Base-by-base conservation (phyloP, 2,797 vertebrate genomes). In the Chelon labrosus region DNA sequence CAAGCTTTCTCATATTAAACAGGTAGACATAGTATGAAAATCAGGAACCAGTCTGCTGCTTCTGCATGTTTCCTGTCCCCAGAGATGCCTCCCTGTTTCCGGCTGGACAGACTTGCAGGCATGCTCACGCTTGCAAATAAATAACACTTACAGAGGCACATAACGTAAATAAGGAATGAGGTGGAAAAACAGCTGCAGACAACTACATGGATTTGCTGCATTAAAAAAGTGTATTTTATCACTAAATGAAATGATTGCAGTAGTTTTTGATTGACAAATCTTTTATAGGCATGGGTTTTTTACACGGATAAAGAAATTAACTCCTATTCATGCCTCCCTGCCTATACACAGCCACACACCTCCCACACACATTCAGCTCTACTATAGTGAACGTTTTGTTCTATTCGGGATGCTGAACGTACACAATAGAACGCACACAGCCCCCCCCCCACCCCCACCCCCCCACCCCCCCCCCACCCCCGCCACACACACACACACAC, bases 51-150 rank as follows among this genome's bases (percentile, higher is more conserved):
- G 56, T 63, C 65, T 82, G 84, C 82, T 88, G 80, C 80, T 83
- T 74, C 78, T 86, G 85, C 85, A 84, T 75, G 72, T 46, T 71
- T 80, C 66, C 69, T 66, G 19, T 58, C 82, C 80, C 68, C 80
- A 68, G 76, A 80, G 84, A 85, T 0, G 17, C 65, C 64, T 76
- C 8, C 14, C 64, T 64, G 22, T 59, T 70, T 84, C 74, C 78
- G 75, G 65, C 70, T 71, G 64, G 54, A 53, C 75, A 39, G 72
- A 56, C 19, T 19, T 56, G 59, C 39, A 63, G 46, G 77, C 50
- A 22, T n/a, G 41, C 44, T 20, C 47, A 73, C 47, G 9, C 25
- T 12, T 38, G 47, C 9, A 66, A 51, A 75, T 59, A 57, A 56
- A 53, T 17, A 65, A 37, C 66, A 44, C 42, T 42, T 42, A 42